Evolutionary conservation across 2,797 vertebrate genomes (phyloP).

Genomic region (Pantherophis alleghaniensis): DNA sequence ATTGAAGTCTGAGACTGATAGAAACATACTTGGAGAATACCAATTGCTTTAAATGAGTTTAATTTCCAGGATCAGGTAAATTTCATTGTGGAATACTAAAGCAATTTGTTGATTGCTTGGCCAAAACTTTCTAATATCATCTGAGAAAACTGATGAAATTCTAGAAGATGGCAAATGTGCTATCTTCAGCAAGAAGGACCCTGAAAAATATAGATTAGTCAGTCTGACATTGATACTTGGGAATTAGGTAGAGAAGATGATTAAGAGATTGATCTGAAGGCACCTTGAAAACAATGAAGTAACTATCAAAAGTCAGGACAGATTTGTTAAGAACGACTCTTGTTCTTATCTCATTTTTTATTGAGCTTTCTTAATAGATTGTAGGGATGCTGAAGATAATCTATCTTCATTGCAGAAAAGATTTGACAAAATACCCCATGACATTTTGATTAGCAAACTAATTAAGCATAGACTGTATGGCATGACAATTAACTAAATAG

Average conservation of each 20-base stretch:
- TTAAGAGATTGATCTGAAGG: neutral
- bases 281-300: neutral
- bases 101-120: neutral
- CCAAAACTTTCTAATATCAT: neutral
- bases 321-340: neutral
- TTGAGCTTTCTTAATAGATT: neutral
- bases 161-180: neutral
- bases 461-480: neutral
- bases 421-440: neutral
- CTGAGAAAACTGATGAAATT: neutral
- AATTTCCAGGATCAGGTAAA: neutral
- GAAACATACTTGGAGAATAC: neutral
- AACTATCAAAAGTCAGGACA: neutral
- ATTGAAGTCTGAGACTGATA: neutral
- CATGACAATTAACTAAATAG: neutral
- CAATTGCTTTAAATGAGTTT: neutral
- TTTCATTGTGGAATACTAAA: neutral
- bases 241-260: neutral
- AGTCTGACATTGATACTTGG: neutral
- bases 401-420: neutral
- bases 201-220: neutral
- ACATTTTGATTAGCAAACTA: neutral
- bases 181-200: neutral
- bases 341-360: neutral
- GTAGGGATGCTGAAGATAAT: neutral